Conservation (phyloP, 2,888 invertebrate species). For the Cacoxenus indagator region DNA sequence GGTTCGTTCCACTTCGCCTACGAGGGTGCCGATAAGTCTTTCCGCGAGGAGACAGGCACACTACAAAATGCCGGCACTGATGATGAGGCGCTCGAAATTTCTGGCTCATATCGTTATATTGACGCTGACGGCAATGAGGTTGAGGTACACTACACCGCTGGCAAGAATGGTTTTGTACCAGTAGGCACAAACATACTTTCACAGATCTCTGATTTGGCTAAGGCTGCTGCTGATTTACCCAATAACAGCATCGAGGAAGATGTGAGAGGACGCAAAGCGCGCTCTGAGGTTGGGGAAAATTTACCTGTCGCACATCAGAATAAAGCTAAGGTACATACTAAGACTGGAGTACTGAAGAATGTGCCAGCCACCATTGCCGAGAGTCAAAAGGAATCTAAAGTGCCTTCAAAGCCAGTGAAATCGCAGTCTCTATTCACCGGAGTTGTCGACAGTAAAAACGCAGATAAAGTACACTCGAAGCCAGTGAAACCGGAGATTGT, state of each 20-base stretch:
- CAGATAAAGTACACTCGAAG: too few species aligned
- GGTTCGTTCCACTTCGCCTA: slow-evolving; percentile 64
- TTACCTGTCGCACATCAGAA: too few species aligned
- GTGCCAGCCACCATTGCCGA: background rate
- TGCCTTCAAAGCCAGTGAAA: too few species aligned
- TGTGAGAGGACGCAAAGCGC: slow-evolving; percentile 43
- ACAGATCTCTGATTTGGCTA: slow-evolving; percentile 60
- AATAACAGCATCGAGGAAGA: slow-evolving; percentile 37
- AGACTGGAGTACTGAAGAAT: background rate
- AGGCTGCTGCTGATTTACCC: slow-evolving; percentile 63
- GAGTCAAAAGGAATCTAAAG: slow-evolving; percentile 25
- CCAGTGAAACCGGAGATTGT: slow-evolving; percentile 26
- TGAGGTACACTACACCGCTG: slow-evolving; percentile 67
- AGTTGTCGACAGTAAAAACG: too few species aligned
- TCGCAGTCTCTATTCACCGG: too few species aligned
- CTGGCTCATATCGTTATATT: slow-evolving; percentile 66
- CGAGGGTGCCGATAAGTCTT: slow-evolving; percentile 63
- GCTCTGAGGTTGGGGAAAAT: slow-evolving; percentile 44
- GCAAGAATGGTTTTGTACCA: slow-evolving; percentile 69
- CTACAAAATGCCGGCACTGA: slow-evolving; percentile 60
- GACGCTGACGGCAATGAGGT: slow-evolving; percentile 63
- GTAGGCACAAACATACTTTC: slow-evolving; percentile 60
- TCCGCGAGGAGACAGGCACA: slow-evolving; percentile 55
- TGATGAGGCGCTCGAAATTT: slow-evolving; percentile 59
- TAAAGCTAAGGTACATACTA: background rate